These are phyloP conservation scores for Mimas tiliae DNA, from an alignment of 2,888 invertebrate genomes.

Conservation along the genomic window DNA sequence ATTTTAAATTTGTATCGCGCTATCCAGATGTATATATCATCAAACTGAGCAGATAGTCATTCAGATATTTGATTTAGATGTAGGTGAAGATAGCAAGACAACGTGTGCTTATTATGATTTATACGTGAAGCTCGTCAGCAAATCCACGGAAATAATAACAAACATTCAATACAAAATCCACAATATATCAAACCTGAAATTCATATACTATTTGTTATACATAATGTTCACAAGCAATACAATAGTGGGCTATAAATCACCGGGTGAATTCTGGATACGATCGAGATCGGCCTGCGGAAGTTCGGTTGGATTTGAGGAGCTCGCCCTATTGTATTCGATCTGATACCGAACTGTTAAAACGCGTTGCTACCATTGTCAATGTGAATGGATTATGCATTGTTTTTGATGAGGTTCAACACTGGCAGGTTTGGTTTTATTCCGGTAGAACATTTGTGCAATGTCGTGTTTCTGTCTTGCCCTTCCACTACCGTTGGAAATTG, in stretches of 20 bases:
- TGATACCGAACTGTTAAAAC: constrained; percentile 29
- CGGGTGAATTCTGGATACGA: constrained; percentile 11
- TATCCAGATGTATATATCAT: not conserved
- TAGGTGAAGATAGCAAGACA: not conserved
- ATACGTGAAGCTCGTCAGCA: not conserved
- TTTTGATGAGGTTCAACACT: not conserved
- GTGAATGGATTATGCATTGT: constrained; percentile 18
- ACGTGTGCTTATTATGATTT: not conserved
- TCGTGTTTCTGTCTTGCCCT: not conserved
- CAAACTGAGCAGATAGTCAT: not conserved
- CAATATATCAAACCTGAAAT: constrained; percentile 41
- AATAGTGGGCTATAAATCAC: constrained; percentile 16
- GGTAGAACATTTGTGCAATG: not conserved
- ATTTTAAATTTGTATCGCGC: not conserved
- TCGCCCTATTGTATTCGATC: constrained; percentile 28
- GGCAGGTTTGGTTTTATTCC: not conserved
- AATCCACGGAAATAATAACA: not conserved
- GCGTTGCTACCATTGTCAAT: constrained; percentile 19
- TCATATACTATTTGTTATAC: constrained; percentile 22
- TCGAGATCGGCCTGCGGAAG: constrained; percentile 26
- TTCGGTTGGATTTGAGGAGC: constrained; percentile 28
- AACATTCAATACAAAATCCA: constrained; percentile 28
- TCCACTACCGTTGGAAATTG: not conserved
- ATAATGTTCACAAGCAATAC: constrained; percentile 12
- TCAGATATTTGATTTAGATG: not conserved